Base-by-base conservation (phyloP, 2,888 invertebrate genomes). In the Drosophila birchii region DNA sequence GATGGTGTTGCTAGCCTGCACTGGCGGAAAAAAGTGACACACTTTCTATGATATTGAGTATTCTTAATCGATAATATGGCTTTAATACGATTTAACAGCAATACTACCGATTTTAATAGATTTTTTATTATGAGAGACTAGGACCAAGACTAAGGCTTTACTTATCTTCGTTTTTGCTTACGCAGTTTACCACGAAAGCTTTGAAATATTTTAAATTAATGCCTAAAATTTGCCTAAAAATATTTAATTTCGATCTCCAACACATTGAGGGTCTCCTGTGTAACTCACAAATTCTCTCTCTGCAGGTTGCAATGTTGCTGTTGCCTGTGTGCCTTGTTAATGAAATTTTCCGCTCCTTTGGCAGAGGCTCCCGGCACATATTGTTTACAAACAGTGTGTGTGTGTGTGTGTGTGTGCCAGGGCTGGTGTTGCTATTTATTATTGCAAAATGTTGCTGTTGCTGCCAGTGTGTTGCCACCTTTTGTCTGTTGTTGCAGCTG, bases 401-500 rank as follows among this genome's bases (percentile, higher is more conserved):
- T 26, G 26, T 29, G 29, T 7, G 29, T 51, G 49, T 62, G 57
- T 55, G 54, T 68, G 64, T 62, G 64, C 54, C 32, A 20, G 18
- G 18, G 18, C 34, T 20, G 51, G 63, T 51, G 62, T 41, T 80
- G 83, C 85, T 81, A 84, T 86, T 86, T 86, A 88, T 86, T 83
- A 83, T 85, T 79, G 84, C 87, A 88, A 88, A 86, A 71, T 83
- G 86, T 80, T 83, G 81, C 54, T 80, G 75, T 16, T 57, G 73
- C 34, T 58, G 73, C 38, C 73, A 53, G 47, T 79, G 70, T 78
- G 78, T 12, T 64, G 73, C 60, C 23, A 63, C 47, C 87, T 87
- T 86, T 88, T 85, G 88, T 85, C 84, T 89, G 89, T 89, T 88
- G 88, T 84, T 88, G 86, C 76, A 82, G 84, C 78, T 88, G 86